A percentile compares a stretch with the other conserved stretches of the same genome.
phyloP scores from a whole-genome alignment of 2,888 invertebrate genomes.

The Elmis aenea region DNA sequence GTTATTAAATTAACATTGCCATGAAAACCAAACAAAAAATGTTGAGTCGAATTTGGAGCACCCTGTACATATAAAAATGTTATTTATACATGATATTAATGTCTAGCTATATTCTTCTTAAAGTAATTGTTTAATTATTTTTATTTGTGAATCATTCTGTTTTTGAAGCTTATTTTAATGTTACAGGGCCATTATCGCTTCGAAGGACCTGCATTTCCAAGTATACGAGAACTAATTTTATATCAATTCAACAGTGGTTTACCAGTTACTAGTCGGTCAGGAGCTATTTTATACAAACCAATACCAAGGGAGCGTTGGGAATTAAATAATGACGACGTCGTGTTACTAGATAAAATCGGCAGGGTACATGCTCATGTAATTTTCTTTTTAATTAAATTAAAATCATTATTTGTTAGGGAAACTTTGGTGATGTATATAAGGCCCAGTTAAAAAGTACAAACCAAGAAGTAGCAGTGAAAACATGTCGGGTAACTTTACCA shows the following conservation, averaged over 20 bases:
- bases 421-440: constrained; percentile 96
- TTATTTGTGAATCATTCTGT: not conserved
- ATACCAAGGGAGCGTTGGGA: constrained; percentile 92
- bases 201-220: constrained; percentile 90
- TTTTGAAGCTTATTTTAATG: too few relatives aligned
- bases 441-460: constrained; percentile 78
- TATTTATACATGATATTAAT: too few relatives aligned
- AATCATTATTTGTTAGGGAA: too few relatives aligned
- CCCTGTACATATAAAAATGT: too few relatives aligned
- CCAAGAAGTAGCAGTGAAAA: constrained; percentile 92
- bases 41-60: too few relatives aligned
- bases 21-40: too few relatives aligned
- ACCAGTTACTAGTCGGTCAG: constrained; percentile 88
- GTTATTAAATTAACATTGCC: too few relatives aligned
- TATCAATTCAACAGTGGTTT: constrained; percentile 82
- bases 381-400: too few relatives aligned
- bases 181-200: constrained; percentile 84
- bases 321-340: constrained; percentile 91
- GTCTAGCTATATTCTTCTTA: too few relatives aligned
- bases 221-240: constrained; percentile 84
- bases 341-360: constrained; percentile 88
- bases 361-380: constrained; percentile 75
- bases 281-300: constrained; percentile 80
- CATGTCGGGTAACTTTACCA: constrained; percentile 87
- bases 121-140: too few relatives aligned